These are phyloP conservation scores for Tenebrio molitor DNA, from an alignment of 1,140 invertebrate genomes.

Conservation along the genomic window DNA sequence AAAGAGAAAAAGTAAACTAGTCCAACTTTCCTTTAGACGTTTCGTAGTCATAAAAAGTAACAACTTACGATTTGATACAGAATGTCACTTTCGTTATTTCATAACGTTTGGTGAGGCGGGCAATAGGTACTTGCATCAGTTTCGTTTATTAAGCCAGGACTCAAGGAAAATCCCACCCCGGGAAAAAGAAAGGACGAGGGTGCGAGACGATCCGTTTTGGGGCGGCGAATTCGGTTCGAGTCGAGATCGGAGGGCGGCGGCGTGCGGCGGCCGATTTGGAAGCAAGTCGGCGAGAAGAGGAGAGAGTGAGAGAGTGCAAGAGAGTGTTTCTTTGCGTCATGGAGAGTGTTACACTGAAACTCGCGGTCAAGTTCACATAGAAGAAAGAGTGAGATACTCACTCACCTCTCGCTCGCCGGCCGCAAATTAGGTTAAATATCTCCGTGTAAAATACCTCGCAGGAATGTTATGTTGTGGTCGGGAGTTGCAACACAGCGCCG, in stretches of 20 bases:
- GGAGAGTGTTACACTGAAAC: slow-evolving; percentile 51
- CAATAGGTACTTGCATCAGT: slow-evolving; percentile 50
- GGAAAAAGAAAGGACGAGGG: background rate
- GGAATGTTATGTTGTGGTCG: slow-evolving; percentile 42
- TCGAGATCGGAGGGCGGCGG: background rate
- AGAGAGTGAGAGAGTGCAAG: slow-evolving; percentile 49
- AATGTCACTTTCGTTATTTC: slow-evolving; percentile 55
- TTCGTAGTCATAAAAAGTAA: slow-evolving; percentile 51
- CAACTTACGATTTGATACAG: slow-evolving; percentile 48
- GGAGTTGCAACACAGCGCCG: slow-evolving; percentile 22
- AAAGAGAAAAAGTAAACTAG: slow-evolving; percentile 46
- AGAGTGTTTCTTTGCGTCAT: slow-evolving; percentile 44
- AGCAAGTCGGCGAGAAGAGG: slow-evolving; percentile 32
- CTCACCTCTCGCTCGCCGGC: slow-evolving; percentile 45
- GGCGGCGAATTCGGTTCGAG: too few relatives aligned
- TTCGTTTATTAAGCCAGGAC: slow-evolving; percentile 34
- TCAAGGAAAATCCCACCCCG: background rate
- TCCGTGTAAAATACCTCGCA: slow-evolving; percentile 44
- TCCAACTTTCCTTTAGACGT: slow-evolving; percentile 52
- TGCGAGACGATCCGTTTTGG: too few relatives aligned
- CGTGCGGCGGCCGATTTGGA: slow-evolving; percentile 16
- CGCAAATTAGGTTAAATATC: slow-evolving; percentile 50
- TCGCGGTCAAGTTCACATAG: slow-evolving; percentile 51
- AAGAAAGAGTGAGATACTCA: slow-evolving; percentile 43
- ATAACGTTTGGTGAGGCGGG: slow-evolving; percentile 43